Percentiles rank a stretch among this genome's conserved stretches.
Conservation (phyloP, 1,140 invertebrate species). For the Proales similis region DNA sequence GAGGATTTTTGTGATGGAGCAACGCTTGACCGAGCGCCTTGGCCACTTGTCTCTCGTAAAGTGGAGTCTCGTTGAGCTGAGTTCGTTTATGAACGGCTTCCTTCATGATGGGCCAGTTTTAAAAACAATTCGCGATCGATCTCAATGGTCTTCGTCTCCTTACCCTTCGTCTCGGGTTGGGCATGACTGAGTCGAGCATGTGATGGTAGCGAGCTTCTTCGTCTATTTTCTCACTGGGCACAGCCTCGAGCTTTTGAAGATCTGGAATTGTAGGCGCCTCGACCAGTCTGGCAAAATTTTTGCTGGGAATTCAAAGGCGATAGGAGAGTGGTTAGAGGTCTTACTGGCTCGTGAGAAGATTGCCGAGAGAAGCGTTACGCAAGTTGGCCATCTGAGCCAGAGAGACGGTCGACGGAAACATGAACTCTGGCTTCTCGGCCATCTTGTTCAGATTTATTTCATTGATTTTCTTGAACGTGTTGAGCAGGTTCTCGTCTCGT, state of each 20-base stretch:
- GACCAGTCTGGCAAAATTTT: neutral
- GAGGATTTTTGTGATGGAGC: constrained; percentile 26
- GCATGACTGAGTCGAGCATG: constrained; percentile 19
- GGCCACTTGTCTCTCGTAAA: neutral
- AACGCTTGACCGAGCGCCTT: neutral
- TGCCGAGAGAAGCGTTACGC: constrained; percentile 19
- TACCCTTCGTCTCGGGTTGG: constrained; percentile 3
- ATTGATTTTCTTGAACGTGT: constrained; percentile 35
- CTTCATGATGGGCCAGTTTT: neutral
- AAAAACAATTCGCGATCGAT: neutral
- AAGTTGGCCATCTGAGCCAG: constrained; percentile 12
- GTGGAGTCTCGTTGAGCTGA: constrained; percentile 29
- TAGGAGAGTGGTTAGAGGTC: neutral
- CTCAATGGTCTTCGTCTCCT: neutral
- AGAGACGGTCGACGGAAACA: constrained; percentile 24
- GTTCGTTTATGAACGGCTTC: constrained; percentile 29
- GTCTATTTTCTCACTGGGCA: constrained; percentile 4
- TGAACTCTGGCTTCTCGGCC: constrained; percentile 24
- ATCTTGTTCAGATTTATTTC: constrained; percentile 26
- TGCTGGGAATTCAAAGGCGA: neutral
- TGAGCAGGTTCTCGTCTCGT: constrained; percentile 32
- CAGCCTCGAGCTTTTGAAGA: constrained; percentile 16
- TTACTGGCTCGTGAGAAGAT: constrained; percentile 7
- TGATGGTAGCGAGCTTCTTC: constrained; percentile 33
- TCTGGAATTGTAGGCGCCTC: constrained; percentile 18